Conservation (phyloP, 2,113 vertebrate genomes). For the Notothenia coriiceps region DNA sequence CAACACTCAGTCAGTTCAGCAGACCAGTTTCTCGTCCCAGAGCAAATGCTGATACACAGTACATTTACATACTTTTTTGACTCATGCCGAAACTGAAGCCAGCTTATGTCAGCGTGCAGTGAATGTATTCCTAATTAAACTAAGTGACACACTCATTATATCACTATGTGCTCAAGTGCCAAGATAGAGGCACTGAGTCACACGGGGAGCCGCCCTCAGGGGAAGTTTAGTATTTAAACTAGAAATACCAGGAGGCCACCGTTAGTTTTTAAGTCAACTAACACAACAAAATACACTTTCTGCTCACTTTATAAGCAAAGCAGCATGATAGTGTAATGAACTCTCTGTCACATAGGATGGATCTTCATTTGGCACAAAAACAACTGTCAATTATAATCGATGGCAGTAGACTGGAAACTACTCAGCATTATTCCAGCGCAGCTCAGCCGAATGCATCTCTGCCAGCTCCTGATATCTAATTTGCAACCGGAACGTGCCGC, state of each 20-base stretch:
- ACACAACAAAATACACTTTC: not conserved
- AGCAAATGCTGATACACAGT: slow-evolving; percentile 11
- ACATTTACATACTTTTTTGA: slow-evolving; percentile 8
- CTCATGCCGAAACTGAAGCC: slow-evolving; percentile 38
- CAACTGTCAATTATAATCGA: slow-evolving; percentile 22
- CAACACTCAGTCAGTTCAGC: slow-evolving; percentile 32
- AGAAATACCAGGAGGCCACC: not conserved
- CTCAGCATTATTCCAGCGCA: slow-evolving; percentile 26
- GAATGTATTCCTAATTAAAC: slow-evolving; percentile 19
- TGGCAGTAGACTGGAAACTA: slow-evolving; percentile 25
- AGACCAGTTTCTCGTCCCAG: slow-evolving; percentile 33
- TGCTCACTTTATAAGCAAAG: not conserved
- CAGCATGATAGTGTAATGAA: not conserved
- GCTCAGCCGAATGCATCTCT: not conserved
- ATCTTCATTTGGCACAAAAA: slow-evolving; percentile 22
- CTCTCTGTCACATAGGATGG: not conserved
- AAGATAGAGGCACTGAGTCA: slow-evolving; percentile 54
- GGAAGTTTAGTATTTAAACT: not conserved
- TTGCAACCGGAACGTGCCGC: slow-evolving; percentile 2
- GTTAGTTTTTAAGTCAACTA: not conserved
- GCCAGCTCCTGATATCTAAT: not conserved
- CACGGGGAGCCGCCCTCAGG: slow-evolving; percentile 33
- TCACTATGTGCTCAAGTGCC: slow-evolving; percentile 20
- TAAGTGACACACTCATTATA: slow-evolving; percentile 39
- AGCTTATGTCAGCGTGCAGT: not conserved